Conservation (phyloP, 2,797 vertebrate genomes). For the Muraenolepis orangiensis region DNA sequence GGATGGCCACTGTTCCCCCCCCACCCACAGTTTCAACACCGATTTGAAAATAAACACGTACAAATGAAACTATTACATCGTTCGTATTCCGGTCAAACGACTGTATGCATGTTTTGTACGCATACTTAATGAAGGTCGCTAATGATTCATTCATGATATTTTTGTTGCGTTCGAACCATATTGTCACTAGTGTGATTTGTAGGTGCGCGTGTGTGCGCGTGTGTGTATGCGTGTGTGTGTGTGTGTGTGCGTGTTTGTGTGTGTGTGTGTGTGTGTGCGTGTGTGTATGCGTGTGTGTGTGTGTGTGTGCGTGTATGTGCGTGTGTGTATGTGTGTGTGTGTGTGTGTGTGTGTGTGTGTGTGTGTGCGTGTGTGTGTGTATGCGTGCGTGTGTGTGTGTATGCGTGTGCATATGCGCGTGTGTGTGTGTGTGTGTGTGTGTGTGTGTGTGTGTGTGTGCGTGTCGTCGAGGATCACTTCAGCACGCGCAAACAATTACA, state of each 20-base stretch:
- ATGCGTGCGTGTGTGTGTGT: background rate
- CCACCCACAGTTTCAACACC: background rate
- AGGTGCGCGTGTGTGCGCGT: too few relatives aligned
- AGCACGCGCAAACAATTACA: slow-evolving; percentile 6
- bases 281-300: background rate
- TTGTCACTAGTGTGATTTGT: background rate
- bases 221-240: too few relatives aligned
- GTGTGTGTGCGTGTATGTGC: background rate
- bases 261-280: too few relatives aligned
- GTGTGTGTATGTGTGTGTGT: background rate
- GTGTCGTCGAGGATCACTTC: background rate
- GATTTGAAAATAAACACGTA: background rate
- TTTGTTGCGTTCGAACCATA: background rate
- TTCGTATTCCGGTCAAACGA: background rate
- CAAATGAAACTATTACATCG: background rate
- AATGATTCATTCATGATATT: background rate
- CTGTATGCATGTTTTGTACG: background rate
- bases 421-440: background rate
- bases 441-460: background rate
- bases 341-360: background rate
- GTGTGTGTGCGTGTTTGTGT: too few relatives aligned
- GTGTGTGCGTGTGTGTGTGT: background rate
- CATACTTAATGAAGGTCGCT: background rate
- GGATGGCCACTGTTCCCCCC: background rate
- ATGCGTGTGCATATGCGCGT: background rate